phyloP scores from a whole-genome alignment of 2,888 invertebrate genomes.

The Agrotis segetum region DNA sequence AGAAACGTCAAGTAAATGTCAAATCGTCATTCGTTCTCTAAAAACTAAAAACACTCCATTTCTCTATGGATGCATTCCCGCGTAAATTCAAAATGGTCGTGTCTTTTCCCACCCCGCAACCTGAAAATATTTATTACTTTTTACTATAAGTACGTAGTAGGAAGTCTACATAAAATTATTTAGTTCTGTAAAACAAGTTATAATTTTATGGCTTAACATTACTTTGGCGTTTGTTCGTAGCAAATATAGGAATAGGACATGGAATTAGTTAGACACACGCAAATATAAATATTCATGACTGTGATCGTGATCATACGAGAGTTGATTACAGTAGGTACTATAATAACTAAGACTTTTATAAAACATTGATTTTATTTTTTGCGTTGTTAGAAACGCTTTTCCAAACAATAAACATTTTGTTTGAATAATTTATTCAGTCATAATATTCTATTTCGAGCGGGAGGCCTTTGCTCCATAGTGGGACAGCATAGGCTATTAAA shows the following conservation, averaged over 20 bases:
- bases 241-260: not conserved
- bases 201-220: not conserved
- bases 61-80: constrained; percentile 24
- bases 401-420: no score
- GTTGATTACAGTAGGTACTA: no score
- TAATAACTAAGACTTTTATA: not conserved
- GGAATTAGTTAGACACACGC: not conserved
- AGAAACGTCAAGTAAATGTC: constrained; percentile 24
- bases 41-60: not conserved
- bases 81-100: constrained; percentile 7
- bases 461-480: no score
- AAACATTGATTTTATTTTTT: not conserved
- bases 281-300: not conserved
- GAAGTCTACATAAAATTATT: no score
- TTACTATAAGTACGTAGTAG: no score
- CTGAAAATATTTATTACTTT: not conserved
- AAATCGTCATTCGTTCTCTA: not conserved
- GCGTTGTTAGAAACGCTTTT: not conserved
- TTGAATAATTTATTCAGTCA: not conserved
- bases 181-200: not conserved
- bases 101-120: not conserved
- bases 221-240: not conserved
- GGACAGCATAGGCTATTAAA: no score
- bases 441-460: no score
- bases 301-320: not conserved